Evolutionary conservation across 2,797 vertebrate species (phyloP).

Genomic region (Hyperoplus lanceolatus): DNA sequence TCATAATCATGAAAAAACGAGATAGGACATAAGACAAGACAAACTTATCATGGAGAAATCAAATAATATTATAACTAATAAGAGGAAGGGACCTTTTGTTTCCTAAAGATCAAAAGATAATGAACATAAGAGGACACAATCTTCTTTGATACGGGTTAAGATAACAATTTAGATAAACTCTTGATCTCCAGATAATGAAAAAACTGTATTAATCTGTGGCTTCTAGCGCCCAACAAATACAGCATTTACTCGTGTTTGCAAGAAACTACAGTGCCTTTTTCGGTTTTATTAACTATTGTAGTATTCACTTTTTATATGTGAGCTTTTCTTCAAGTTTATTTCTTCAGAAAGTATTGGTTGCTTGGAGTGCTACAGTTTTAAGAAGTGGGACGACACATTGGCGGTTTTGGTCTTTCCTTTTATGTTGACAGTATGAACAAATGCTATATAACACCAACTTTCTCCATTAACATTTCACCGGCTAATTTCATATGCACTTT

Average conservation of each 20-base stretch:
- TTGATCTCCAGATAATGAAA: too few species aligned
- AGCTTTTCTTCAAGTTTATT: neutral
- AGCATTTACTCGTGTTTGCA: neutral
- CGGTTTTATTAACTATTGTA: neutral
- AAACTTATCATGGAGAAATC: too few species aligned
- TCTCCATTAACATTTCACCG: neutral
- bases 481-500: neutral
- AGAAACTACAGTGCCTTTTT: neutral
- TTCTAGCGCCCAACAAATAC: neutral
- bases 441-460: neutral
- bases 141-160: too few species aligned
- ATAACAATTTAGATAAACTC: too few species aligned
- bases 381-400: neutral
- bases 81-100: too few species aligned
- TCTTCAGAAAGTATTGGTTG: neutral
- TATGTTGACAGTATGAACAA: slow-evolving; percentile 6
- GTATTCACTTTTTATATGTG: neutral
- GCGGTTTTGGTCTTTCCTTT: neutral
- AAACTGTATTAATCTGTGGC: neutral
- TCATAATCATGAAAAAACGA: too few species aligned
- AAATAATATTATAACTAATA: too few species aligned
- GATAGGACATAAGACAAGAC: too few species aligned
- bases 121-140: too few species aligned
- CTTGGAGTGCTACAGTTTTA: neutral
- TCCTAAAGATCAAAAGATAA: too few species aligned